Evolutionary conservation across 2,888 invertebrate species (phyloP).

Genomic region (Pachliopta kotzebuea): DNA sequence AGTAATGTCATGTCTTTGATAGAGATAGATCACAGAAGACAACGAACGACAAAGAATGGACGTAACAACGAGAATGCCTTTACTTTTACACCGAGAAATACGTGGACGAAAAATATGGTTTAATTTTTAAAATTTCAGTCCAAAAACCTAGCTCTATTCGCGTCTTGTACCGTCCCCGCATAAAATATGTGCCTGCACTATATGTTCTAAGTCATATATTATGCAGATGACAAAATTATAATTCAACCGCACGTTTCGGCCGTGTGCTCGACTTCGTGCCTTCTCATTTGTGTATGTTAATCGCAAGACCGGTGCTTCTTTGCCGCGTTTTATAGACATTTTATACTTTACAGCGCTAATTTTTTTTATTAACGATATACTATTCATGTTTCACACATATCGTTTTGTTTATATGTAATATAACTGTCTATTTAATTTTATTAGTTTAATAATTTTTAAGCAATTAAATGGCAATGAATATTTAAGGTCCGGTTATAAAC

Average conservation of each 20-base stretch:
- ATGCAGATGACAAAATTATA: constrained; percentile 31
- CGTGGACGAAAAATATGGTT: background rate
- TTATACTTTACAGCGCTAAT: constrained; percentile 12
- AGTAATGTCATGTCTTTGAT: no score
- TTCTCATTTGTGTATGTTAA: constrained; percentile 31
- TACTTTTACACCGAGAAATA: background rate
- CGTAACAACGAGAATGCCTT: no score
- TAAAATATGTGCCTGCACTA: constrained; percentile 20
- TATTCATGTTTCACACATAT: constrained; percentile 20
- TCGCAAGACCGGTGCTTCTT: constrained; percentile 22
- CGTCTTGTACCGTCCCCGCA: constrained; percentile 7
- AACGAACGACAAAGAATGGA: no score
- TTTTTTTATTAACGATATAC: constrained; percentile 26
- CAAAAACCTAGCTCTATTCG: background rate
- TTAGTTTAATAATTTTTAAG: no score
- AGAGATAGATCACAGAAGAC: no score
- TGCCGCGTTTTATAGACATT: constrained; percentile 10
- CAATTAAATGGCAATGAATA: no score
- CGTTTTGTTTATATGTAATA: constrained; percentile 22
- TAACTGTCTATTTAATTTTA: constrained; percentile 13
- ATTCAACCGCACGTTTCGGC: constrained; percentile 30
- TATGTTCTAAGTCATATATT: constrained; percentile 27
- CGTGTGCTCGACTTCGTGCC: constrained; percentile 24
- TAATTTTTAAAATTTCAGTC: constrained; percentile 3
- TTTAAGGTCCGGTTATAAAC: no score